A percentile compares a stretch with the other conserved stretches of the same genome.
phyloP scores from a whole-genome alignment of 2,888 invertebrate genomes.

The Lasioglossum villosulum region DNA sequence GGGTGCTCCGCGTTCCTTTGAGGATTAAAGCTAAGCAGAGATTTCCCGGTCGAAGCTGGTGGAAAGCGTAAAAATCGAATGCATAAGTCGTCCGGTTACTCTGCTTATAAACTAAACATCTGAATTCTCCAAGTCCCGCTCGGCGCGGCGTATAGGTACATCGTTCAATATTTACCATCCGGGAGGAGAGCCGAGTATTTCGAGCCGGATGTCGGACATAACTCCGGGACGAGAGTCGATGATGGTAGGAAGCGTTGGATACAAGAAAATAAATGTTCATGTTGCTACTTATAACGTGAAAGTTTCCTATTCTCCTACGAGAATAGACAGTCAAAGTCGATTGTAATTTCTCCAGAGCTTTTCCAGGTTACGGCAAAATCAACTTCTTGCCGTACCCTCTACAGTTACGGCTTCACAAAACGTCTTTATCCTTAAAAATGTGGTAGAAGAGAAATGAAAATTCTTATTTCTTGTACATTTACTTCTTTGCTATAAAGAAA shows the following conservation, averaged over 20 bases:
- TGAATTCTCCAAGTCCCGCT: background rate
- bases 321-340: too few relatives aligned
- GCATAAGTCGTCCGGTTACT: slow-evolving; percentile 4
- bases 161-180: slow-evolving; percentile 18
- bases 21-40: background rate
- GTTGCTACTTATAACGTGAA: background rate
- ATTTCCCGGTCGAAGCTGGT: background rate
- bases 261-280: background rate
- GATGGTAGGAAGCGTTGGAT: background rate
- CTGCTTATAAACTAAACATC: slow-evolving; percentile 8
- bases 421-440: too few relatives aligned
- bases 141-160: background rate
- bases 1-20: background rate
- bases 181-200: background rate
- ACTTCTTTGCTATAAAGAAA: too few relatives aligned
- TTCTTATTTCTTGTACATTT: too few relatives aligned
- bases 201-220: background rate
- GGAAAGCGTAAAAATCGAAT: background rate
- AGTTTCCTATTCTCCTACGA: too few relatives aligned
- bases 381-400: too few relatives aligned
- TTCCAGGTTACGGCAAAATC: too few relatives aligned
- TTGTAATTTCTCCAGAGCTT: background rate
- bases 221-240: background rate
- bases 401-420: too few relatives aligned
- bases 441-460: too few relatives aligned